Evolutionary conservation across 2,888 invertebrate species (phyloP).

Genomic region (Latrodectus hesperus): DNA sequence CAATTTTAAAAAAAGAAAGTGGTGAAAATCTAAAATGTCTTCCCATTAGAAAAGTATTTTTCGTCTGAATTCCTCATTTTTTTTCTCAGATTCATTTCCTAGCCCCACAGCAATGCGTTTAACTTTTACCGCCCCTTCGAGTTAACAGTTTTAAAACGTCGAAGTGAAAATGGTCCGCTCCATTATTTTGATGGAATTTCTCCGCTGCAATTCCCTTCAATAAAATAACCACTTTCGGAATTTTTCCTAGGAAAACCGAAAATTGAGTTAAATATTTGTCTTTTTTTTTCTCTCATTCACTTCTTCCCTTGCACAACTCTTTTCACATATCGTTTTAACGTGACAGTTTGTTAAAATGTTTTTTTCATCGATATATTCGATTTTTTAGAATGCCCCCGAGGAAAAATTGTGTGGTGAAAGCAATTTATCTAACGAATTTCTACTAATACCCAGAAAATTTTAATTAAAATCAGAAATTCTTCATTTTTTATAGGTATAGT

Average conservation of each 20-base stretch:
- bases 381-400: not conserved
- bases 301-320: not conserved
- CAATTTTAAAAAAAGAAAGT: too few species aligned
- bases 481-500: not conserved
- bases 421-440: not conserved
- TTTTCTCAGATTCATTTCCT: too few species aligned
- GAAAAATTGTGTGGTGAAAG: not conserved
- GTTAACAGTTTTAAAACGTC: slow-evolving; percentile 3
- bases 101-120: not conserved
- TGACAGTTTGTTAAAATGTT: not conserved
- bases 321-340: not conserved
- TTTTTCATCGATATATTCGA: not conserved
- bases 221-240: slow-evolving; percentile 3
- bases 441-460: not conserved
- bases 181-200: slow-evolving; percentile 4
- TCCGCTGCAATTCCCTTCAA: slow-evolving; percentile 5
- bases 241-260: not conserved
- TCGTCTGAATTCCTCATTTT: too few species aligned
- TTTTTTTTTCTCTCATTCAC: not conserved
- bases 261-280: not conserved
- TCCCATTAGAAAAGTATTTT: too few species aligned
- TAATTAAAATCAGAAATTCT: not conserved
- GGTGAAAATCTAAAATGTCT: too few species aligned
- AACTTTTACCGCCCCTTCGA: not conserved
- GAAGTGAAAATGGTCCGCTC: slow-evolving; percentile 5